Conservation (phyloP, 1,140 invertebrate species). For the Drosophila pectinifera region DNA sequence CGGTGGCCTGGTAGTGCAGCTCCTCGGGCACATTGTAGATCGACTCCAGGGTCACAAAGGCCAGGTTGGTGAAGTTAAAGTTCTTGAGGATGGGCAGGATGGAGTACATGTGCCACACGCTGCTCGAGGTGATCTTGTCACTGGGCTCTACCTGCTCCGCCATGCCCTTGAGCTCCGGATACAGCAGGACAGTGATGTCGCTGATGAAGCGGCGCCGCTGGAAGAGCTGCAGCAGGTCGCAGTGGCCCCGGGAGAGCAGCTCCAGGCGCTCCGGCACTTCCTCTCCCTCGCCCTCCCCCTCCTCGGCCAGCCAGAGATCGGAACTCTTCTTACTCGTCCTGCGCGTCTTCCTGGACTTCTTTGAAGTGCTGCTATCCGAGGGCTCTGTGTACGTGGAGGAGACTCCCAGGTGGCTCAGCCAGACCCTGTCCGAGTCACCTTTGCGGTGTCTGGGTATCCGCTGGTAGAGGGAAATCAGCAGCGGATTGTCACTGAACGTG, state of each 20-base stretch:
- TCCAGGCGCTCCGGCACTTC: constrained; percentile 48
- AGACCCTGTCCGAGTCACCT: constrained; percentile 1
- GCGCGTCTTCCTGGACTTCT: neutral
- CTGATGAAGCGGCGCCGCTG: constrained; percentile 57
- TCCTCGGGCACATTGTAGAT: constrained; percentile 61
- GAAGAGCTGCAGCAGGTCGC: constrained; percentile 72
- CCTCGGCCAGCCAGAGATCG: neutral
- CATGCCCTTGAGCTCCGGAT: constrained; percentile 44
- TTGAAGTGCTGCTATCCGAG: neutral
- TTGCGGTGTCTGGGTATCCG: constrained; percentile 52
- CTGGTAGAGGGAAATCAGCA: constrained; percentile 65
- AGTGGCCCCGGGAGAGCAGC: constrained; percentile 65
- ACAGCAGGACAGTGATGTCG: constrained; percentile 55
- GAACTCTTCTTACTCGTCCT: neutral
- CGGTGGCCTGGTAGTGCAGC: constrained; percentile 17
- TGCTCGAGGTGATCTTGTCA: constrained; percentile 48
- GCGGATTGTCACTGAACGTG: constrained; percentile 67
- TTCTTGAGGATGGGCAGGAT: constrained; percentile 71
- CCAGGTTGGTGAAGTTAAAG: constrained; percentile 58
- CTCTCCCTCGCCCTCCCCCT: constrained; percentile 27
- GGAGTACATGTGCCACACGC: constrained; percentile 75
- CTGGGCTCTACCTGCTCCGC: neutral
- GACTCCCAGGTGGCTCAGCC: neutral
- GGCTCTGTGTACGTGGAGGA: neutral
- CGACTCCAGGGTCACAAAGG: constrained; percentile 68